phyloP scores from a whole-genome alignment of 2,888 invertebrate genomes.

The Priocnemis perturbator region DNA sequence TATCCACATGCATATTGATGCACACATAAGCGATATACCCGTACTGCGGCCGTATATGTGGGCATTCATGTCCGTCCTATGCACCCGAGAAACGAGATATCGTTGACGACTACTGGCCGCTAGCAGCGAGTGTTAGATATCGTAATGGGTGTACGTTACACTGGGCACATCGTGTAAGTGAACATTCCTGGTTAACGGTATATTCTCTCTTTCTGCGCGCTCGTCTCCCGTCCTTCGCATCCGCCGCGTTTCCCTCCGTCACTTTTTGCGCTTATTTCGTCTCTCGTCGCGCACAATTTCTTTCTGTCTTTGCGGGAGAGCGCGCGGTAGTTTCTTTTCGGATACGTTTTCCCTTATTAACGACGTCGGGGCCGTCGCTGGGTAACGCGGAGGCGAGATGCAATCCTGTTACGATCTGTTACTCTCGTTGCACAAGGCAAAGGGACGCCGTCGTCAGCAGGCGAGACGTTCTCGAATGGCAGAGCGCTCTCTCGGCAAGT shows the following conservation, averaged over 20 bases:
- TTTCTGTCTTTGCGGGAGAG: background rate
- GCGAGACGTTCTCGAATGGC: too few species aligned
- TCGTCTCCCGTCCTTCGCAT: background rate
- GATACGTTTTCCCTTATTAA: background rate
- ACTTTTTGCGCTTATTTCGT: background rate
- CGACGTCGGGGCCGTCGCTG: background rate
- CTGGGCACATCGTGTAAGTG: slow-evolving; percentile 23
- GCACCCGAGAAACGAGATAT: slow-evolving; percentile 60
- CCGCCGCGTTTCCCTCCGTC: background rate
- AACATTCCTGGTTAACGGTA: slow-evolving; percentile 31
- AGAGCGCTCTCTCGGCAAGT: too few species aligned
- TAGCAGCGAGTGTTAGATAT: slow-evolving; percentile 52
- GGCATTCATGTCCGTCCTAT: slow-evolving; percentile 27
- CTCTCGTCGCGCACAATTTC: background rate
- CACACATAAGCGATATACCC: background rate
- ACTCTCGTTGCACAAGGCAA: too few species aligned
- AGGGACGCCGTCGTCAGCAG: too few species aligned
- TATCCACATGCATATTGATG: too few species aligned
- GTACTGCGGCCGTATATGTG: background rate
- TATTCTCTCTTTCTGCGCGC: background rate
- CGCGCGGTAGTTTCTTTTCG: too few species aligned
- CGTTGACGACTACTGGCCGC: slow-evolving; percentile 50
- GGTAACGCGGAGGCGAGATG: too few species aligned
- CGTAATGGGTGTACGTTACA: slow-evolving; percentile 49
- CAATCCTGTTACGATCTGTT: too few species aligned